Percentiles rank a stretch among this genome's conserved stretches.
These are phyloP conservation scores for Antechinus flavipes DNA, from an alignment of 2,113 vertebrate genomes.

Conservation along the genomic window DNA sequence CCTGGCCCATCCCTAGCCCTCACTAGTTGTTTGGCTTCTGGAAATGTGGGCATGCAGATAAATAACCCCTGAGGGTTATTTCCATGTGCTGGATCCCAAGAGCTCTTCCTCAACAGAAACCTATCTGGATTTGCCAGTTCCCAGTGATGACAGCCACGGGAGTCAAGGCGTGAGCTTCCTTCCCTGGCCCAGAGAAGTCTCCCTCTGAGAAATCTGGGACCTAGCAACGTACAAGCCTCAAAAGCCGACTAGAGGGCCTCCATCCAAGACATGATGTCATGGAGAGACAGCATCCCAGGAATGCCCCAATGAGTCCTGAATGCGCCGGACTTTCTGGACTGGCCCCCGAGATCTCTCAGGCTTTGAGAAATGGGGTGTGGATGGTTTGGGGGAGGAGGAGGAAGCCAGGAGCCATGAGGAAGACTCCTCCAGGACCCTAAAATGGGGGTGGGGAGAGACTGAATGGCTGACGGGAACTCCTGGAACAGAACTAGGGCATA, in stretches of 20 bases:
- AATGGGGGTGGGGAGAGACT: neutral
- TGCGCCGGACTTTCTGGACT: neutral
- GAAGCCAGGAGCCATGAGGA: neutral
- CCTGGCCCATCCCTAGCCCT: neutral
- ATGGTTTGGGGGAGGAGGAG: neutral
- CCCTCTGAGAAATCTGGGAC: neutral
- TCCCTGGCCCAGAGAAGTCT: neutral
- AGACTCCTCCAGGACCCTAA: neutral
- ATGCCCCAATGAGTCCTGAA: neutral
- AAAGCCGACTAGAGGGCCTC: neutral
- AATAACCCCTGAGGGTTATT: neutral
- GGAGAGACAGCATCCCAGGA: neutral
- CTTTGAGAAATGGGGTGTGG: neutral
- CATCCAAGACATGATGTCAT: neutral
- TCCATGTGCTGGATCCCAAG: neutral
- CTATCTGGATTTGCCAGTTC: neutral
- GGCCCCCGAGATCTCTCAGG: neutral
- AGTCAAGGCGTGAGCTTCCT: neutral
- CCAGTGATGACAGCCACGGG: neutral
- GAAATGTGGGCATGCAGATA: neutral
- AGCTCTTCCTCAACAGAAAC: neutral
- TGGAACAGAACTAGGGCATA: neutral
- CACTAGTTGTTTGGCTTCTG: neutral
- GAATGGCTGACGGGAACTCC: neutral
- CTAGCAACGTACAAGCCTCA: neutral